phyloP scores from a whole-genome alignment of 2,797 vertebrate species.

The Sorex maritimensis region DNA sequence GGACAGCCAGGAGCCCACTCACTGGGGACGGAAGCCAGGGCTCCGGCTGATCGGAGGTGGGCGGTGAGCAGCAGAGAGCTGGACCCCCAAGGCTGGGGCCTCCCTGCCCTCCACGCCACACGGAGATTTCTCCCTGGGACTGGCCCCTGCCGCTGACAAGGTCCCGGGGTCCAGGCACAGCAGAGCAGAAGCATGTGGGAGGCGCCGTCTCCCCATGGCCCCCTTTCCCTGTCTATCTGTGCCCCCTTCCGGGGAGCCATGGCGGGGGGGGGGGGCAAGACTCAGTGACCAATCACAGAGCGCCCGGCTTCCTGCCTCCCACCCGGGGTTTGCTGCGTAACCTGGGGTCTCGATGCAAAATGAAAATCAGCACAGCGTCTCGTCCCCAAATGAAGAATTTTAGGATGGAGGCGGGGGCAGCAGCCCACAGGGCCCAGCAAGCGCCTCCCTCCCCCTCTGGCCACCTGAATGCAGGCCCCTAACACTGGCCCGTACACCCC shows the following conservation, averaged over 20 bases:
- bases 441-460: background rate
- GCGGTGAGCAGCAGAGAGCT: background rate
- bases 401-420: background rate
- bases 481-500: background rate
- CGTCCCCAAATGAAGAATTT: background rate
- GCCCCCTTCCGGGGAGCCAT: background rate
- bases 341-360: background rate
- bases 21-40: background rate
- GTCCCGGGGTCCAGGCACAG: background rate
- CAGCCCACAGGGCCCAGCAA: background rate
- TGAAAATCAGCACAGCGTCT: background rate
- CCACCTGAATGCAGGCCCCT: accelerated
- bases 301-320: background rate
- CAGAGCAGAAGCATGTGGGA: no score
- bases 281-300: background rate
- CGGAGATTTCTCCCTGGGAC: background rate
- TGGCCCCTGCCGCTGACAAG: accelerated
- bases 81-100: background rate
- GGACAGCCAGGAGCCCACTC: background rate
- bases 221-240: background rate
- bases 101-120: background rate
- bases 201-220: no score
- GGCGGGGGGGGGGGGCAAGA: background rate
- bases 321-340: background rate
- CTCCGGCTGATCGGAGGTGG: background rate